These are phyloP conservation scores for Sarcophaga subvicina DNA, from an alignment of 2,888 invertebrate genomes.

Conservation along the genomic window DNA sequence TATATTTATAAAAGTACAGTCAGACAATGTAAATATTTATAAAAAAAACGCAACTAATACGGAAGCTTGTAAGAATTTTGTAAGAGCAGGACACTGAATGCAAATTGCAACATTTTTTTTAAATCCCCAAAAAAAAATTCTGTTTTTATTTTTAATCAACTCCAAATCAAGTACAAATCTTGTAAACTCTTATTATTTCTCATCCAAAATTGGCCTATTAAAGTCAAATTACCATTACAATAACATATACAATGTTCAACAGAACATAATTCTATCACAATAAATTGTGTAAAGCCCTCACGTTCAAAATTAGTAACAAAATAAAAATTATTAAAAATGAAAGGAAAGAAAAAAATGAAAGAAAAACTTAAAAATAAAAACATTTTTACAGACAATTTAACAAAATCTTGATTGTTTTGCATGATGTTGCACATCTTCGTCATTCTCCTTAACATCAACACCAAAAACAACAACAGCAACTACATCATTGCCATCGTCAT, in stretches of 20 bases:
- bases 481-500: too few species aligned
- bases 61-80: too few species aligned
- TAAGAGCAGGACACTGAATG: too few species aligned
- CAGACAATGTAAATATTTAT: too few species aligned
- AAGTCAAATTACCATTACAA: constrained; percentile 23
- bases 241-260: not conserved
- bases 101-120: too few species aligned
- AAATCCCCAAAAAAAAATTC: too few species aligned
- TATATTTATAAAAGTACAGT: too few species aligned
- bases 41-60: too few species aligned
- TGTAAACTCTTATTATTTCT: constrained; percentile 14
- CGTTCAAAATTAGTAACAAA: constrained; percentile 55
- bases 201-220: constrained; percentile 26
- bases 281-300: constrained; percentile 58
- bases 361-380: constrained; percentile 11
- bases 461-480: too few species aligned
- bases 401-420: constrained; percentile 69
- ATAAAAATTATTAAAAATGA: constrained; percentile 1
- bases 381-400: constrained; percentile 70
- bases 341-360: not conserved
- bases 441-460: too few species aligned
- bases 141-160: too few species aligned
- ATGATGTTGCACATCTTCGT: constrained; percentile 38
- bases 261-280: constrained; percentile 22
- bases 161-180: not conserved